Evolutionary conservation across 2,797 vertebrate species (phyloP), one percentile per base, ranked within the genome.

Genomic region (Sphenodon punctatus): DNA sequence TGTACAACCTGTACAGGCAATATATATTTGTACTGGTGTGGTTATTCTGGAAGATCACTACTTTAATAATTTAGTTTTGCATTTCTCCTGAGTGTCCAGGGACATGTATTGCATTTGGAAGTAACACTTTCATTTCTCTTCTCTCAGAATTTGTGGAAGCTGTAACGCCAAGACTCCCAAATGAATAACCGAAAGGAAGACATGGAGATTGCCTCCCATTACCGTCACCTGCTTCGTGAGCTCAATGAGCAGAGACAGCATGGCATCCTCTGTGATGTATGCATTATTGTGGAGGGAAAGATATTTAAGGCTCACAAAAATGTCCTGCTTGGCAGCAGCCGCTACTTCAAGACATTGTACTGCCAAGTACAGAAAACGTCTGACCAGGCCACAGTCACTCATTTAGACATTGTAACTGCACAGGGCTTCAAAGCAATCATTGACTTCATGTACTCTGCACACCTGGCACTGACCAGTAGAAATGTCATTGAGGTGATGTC

Each of bases 401-500:
- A 99, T 88, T 93, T 99, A 86, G 98, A 99, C 94, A 99, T 99
- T 0, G 98, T 99, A 84, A 99, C 98, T 0, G 98, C 98, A 2
- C 98, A 99, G 49, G 98, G 98, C 91, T 99, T 99, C 91, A 98
- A 99, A 94, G 97, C 97, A 78, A 99, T 99, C 92, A 97, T 99
- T 69, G 98, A 99, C 96, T 99, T 99, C 95, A 99, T 99, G 98
- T 99, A 99, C 70, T 99, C 98, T 0, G 98, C 98, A 0, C 98
- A 98, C 94, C 96, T 99, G 22, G 98, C 98, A 1, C 97, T 99
- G 89, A 99, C 97, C 93, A 99, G 98, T 94, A 97, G 98, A 88
- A 99, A 99, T 6, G 98, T 99, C 89, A 99, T 99, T 2, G 98
- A 99, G 93, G 98, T 99, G 79, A 99, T 99, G 98, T 99, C 98